Base-by-base conservation (phyloP, 2,888 invertebrate species). In the Sthenelais limicola region DNA sequence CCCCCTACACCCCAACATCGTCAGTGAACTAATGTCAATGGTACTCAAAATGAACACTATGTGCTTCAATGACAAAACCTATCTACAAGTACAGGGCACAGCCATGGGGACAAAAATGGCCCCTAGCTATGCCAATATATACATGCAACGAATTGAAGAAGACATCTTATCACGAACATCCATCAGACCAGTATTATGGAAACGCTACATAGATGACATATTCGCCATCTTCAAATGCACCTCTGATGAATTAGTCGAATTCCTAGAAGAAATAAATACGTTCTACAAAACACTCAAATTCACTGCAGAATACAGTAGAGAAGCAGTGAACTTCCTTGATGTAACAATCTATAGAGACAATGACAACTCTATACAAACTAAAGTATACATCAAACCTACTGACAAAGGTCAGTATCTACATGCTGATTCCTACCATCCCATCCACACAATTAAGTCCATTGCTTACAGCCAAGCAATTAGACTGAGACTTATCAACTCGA, bases 61-160 rank as follows among this genome's bases (percentile, higher is more conserved):
- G 12, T 4, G 5, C 4, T 54, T 54, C 28, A 54, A 54, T 26
- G 21, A 4, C 26, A 54, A 26, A 54, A 30, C 9, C 54, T 54
- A 54, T 32, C 5, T 9, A 15, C 54, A 54, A 54, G 7, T 26
- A 54, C 54, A 54, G 30, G 54, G 54, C 21, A 54, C 54, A 15
- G 54, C 54, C 4, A 54, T 54, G 54, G 54, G 54, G 3, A 54
- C 54, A 5, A 54, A 54, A 54, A 32, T 54, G 18, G 54, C 54
- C 21, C 54, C 54, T 5, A 54, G 28, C 24, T 54, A 54, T 18
- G 54, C 54, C 9, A 54, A 54, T 26, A 5, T 54, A 7, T 54
- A 30, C 28, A 54, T 54, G 54, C 28, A 5, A 12, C 9, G 30
- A 5, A 3, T 54, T 5, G 54, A 54, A 54, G 4, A 54, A 26